These are phyloP conservation scores for Hemibagrus guttatus DNA, from an alignment of 2,797 vertebrate genomes.

Conservation along the genomic window DNA sequence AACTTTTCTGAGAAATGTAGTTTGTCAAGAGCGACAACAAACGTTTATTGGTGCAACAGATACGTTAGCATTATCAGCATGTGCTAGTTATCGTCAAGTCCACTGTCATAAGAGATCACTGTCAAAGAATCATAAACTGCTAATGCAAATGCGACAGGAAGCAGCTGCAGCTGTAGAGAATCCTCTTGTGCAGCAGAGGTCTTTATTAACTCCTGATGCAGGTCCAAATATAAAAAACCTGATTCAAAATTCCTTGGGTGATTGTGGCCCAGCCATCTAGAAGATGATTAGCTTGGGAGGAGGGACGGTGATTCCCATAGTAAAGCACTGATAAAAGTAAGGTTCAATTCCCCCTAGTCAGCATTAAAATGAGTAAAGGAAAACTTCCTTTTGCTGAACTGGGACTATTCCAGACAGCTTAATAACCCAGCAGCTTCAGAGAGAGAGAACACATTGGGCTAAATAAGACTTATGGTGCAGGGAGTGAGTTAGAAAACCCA, in stretches of 20 bases:
- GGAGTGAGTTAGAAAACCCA: constrained; percentile 39
- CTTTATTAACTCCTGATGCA: constrained; percentile 27
- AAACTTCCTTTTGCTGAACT: constrained; percentile 56
- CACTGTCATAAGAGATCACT: background rate
- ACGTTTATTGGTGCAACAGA: background rate
- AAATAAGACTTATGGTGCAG: constrained; percentile 42
- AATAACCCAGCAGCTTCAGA: constrained; percentile 42
- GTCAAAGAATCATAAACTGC: background rate
- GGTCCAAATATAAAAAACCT: background rate
- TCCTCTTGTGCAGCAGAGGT: background rate
- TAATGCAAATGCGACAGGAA: background rate
- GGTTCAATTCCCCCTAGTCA: constrained; percentile 42
- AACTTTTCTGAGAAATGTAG: background rate
- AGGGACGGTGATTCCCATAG: constrained; percentile 4
- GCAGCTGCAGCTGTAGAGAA: background rate
- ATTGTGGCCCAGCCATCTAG: constrained; percentile 39
- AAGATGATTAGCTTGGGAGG: constrained; percentile 35
- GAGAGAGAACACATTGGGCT: constrained; percentile 21
- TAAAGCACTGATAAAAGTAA: constrained; percentile 40
- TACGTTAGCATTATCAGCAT: background rate
- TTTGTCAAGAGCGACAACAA: background rate
- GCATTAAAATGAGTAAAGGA: constrained; percentile 49
- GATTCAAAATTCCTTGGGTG: constrained; percentile 45
- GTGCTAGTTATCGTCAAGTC: no score
- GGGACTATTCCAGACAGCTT: constrained; percentile 47